Evolutionary conservation across 1,140 invertebrate species (phyloP).

Genomic region (Penaeus chinensis): DNA sequence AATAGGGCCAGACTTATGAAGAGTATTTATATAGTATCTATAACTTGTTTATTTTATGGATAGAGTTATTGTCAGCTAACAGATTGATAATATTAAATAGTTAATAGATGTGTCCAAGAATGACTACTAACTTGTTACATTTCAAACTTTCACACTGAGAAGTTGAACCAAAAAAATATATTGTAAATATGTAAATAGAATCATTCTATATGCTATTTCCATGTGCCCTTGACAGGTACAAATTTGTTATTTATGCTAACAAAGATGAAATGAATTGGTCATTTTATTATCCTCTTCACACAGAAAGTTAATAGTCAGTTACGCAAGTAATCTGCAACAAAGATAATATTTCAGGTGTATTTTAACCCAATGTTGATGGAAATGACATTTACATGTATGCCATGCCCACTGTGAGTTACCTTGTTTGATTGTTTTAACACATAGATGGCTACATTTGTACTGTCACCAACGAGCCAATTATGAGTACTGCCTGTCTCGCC

Average conservation of each 20-base stretch:
- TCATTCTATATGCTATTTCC: conserved; percentile 54
- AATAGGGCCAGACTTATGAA: conserved; percentile 54
- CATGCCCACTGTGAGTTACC: too few relatives aligned
- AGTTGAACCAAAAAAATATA: conserved; percentile 57
- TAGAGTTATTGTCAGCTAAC: conserved; percentile 51
- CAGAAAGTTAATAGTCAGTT: background rate
- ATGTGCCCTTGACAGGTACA: conserved; percentile 59
- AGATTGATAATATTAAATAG: conserved; percentile 53
- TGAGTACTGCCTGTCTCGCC: too few relatives aligned
- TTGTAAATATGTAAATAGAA: conserved; percentile 60
- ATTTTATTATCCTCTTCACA: conserved; percentile 33
- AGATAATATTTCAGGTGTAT: too few relatives aligned
- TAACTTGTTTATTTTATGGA: conserved; percentile 52
- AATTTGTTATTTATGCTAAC: conserved; percentile 62
- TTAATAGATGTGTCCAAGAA: conserved; percentile 44
- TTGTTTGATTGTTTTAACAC: too few relatives aligned
- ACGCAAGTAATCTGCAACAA: too few relatives aligned
- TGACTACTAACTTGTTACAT: conserved; percentile 57
- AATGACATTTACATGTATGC: too few relatives aligned
- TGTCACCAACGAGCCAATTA: too few relatives aligned
- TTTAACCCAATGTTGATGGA: too few relatives aligned
- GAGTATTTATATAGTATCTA: conserved; percentile 58
- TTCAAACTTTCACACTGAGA: conserved; percentile 50
- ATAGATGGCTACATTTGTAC: too few relatives aligned
- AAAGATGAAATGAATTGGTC: conserved; percentile 34